Base-by-base conservation (phyloP, 2,797 vertebrate genomes). In the Falco biarmicus region DNA sequence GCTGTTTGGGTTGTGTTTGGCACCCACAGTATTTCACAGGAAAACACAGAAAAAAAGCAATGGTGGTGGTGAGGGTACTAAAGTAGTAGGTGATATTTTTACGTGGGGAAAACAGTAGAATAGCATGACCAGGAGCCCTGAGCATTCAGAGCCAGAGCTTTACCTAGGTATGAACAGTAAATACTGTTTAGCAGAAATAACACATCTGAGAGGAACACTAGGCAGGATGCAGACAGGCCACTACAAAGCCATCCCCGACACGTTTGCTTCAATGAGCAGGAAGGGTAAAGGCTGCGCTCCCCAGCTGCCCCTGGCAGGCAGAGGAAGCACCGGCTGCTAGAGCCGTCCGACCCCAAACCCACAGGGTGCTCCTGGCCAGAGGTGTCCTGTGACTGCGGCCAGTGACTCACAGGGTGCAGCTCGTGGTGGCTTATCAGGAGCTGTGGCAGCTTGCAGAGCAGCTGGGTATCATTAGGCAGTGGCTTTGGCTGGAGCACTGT, bases 1-100 rank as follows among this genome's bases (percentile, higher is more conserved):
- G 66, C 76, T 76, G 5, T 59, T 86, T 51, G 61, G 28, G n/a
- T 79, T 94, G 70, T 70, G 69, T 84, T 95, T 95, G 91, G 43
- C 60, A 70, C 31, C 43, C 59, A 60, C 25, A 4, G 34, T 22
- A 26, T 51, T 93, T 86, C 83, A 63, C 15, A 15, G 94, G 50
- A 51, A 76, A 96, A 25, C 15, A 66, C 13, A 43, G 39, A 8
- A 11, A 32, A 39, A 71, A 65, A 61, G 10, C 15, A 65, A 6
- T 22, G 37, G 18, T 60, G n/a, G n/a, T 66, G 31, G 11, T 41
- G 69, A 50, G 37, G 22, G 39, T 66, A 28, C 50, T 90, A 15
- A 86, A 90, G 70, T 53, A 61, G 63, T 21, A 60, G 51, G 15
- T 60, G 48, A 43, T 64, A 51, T 31, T 73, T 63, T 82, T 45